phyloP scores from a whole-genome alignment of 2,888 invertebrate genomes.

The Helobdella robusta region DNA sequence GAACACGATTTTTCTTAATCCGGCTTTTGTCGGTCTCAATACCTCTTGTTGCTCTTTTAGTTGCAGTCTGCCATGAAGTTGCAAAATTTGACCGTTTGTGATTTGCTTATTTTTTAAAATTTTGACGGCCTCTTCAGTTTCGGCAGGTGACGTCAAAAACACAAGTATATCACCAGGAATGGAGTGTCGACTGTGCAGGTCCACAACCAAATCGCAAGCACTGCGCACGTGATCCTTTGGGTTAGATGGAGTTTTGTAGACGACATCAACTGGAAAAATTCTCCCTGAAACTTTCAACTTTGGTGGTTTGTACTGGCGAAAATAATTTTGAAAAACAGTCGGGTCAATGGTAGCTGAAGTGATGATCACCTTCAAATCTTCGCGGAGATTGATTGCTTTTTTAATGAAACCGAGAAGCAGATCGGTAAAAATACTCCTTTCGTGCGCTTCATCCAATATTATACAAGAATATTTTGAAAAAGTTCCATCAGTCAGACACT shows the following conservation, averaged over 20 bases:
- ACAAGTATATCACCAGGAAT: conserved; percentile 47
- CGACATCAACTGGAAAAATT: conserved; percentile 45
- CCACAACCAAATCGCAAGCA: conserved; percentile 40
- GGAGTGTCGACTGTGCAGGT: conserved; percentile 39
- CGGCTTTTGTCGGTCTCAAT: conserved; percentile 38
- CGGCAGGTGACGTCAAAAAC: conserved; percentile 46
- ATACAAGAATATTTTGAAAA: conserved; percentile 39
- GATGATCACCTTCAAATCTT: conserved; percentile 44
- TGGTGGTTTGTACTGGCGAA: conserved; percentile 35
- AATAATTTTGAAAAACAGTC: conserved; percentile 43
- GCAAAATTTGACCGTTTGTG: conserved; percentile 31
- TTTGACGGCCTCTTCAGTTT: conserved; percentile 42
- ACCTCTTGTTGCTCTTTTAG: conserved; percentile 44
- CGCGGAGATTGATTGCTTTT: conserved; percentile 37
- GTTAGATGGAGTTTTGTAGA: conserved; percentile 35
- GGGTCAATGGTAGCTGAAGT: conserved; percentile 49
- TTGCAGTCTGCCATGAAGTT: conserved; percentile 43
- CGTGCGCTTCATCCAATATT: conserved; percentile 50
- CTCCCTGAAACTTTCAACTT: conserved; percentile 44
- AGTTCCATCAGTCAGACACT: conserved; percentile 39
- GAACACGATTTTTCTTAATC: conserved; percentile 46
- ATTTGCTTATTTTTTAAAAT: not conserved
- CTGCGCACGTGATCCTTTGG: conserved; percentile 37
- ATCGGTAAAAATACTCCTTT: conserved; percentile 47
- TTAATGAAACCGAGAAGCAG: conserved; percentile 48